Percentiles rank a stretch among this genome's conserved stretches.
These are phyloP conservation scores for Osmerus eperlanus DNA, from an alignment of 2,113 vertebrate species.

Conservation along the genomic window DNA sequence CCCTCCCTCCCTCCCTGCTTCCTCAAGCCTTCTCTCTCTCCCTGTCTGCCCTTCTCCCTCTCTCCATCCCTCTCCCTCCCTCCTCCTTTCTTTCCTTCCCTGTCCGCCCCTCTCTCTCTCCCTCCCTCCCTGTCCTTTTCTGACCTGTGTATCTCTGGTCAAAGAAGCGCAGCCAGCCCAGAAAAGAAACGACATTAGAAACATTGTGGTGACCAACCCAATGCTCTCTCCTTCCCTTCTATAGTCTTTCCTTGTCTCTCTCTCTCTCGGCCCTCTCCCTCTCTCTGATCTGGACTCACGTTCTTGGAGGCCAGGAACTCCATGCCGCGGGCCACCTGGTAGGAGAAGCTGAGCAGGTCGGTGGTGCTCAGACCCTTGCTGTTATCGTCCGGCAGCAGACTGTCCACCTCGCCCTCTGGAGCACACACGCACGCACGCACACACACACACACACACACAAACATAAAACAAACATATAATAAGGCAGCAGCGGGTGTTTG, in stretches of 20 bases:
- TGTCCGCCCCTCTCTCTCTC: conserved; percentile 58
- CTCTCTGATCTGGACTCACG: conserved; percentile 68
- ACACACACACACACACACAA: conserved; percentile 13
- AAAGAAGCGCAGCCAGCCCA: background rate
- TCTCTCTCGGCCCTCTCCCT: background rate
- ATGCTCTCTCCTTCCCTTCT: background rate
- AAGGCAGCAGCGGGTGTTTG: conserved; percentile 25
- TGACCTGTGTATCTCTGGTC: conserved; percentile 24
- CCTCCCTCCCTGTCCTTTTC: conserved; percentile 39
- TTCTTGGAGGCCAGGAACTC: conserved; percentile 98
- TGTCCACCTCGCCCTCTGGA: conserved; percentile 82
- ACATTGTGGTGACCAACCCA: background rate
- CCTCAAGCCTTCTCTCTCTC: conserved; percentile 36
- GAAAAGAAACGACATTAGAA: background rate
- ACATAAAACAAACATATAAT: conserved; percentile 6
- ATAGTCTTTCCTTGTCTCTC: background rate
- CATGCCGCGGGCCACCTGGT: conserved; percentile 96
- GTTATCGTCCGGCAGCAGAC: conserved; percentile 83
- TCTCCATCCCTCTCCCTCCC: conserved; percentile 54
- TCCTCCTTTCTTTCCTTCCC: conserved; percentile 47
- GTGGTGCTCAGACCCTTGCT: conserved; percentile 84
- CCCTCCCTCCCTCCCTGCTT: conserved; percentile 51
- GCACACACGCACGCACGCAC: conserved; percentile 32
- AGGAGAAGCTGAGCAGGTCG: conserved; percentile 96
- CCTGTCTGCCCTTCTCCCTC: conserved; percentile 38